phyloP scores from a whole-genome alignment of 2,113 vertebrate genomes.

The Hirundichthys speculiger region DNA sequence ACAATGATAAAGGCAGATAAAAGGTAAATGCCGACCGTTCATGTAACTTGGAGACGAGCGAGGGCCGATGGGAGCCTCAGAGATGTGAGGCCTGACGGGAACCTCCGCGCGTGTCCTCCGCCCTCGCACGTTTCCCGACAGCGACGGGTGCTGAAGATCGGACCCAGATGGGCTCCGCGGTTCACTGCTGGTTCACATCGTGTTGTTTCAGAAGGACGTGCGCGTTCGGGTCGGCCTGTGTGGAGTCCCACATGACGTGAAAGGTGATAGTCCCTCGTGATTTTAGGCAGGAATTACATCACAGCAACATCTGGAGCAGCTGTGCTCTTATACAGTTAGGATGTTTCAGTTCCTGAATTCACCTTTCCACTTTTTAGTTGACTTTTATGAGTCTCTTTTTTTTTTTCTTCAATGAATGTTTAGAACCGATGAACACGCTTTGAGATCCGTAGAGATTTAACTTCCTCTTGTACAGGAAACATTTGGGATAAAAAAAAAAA shows the following conservation, averaged over 20 bases:
- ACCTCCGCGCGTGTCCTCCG: slow-evolving; percentile 32
- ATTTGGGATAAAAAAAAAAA: too few relatives aligned
- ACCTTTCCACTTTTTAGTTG: slow-evolving; percentile 25
- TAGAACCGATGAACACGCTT: slow-evolving; percentile 6
- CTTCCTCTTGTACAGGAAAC: too few relatives aligned
- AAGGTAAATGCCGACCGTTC: background rate
- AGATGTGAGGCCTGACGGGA: slow-evolving; percentile 33
- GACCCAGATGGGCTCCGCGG: slow-evolving; percentile 45
- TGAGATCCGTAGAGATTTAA: too few relatives aligned
- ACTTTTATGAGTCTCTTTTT: slow-evolving; percentile 16
- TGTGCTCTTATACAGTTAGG: slow-evolving; percentile 35
- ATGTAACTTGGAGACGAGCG: slow-evolving; percentile 1
- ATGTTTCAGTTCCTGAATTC: slow-evolving; percentile 21
- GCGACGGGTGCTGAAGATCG: slow-evolving; percentile 6
- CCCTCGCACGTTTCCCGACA: slow-evolving; percentile 38
- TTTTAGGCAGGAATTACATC: slow-evolving; percentile 60
- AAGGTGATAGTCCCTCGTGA: slow-evolving; percentile 74
- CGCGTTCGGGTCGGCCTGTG: slow-evolving; percentile 24
- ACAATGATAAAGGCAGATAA: too few relatives aligned
- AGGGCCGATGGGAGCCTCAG: slow-evolving; percentile 1
- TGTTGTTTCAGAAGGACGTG: slow-evolving; percentile 41
- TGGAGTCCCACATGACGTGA: slow-evolving; percentile 41
- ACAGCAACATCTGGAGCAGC: slow-evolving; percentile 75
- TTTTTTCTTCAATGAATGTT: slow-evolving; percentile 9
- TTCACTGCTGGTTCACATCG: slow-evolving; percentile 21